These are phyloP conservation scores for Phrynocephalus forsythii DNA, from an alignment of 2,797 vertebrate genomes.

Conservation along the genomic window DNA sequence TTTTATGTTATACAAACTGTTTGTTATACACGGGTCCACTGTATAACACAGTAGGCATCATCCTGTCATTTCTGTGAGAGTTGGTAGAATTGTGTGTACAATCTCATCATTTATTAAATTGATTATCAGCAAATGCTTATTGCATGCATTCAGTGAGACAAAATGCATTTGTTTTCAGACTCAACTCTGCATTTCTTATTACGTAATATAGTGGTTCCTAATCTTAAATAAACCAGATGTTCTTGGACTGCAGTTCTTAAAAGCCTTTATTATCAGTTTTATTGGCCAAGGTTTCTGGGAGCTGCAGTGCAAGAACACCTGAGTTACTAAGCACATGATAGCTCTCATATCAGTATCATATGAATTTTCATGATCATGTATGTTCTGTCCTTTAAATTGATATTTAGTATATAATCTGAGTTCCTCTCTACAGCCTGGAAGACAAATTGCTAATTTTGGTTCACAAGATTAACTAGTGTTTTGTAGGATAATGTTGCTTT, in stretches of 20 bases:
- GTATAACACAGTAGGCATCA: not conserved
- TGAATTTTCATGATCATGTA: not conserved
- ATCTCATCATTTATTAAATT: not conserved
- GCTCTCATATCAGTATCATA: not conserved
- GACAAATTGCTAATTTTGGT: too few species aligned
- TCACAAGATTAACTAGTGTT: too few species aligned
- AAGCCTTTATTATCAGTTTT: too few species aligned
- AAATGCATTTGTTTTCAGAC: not conserved
- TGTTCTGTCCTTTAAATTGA: not conserved
- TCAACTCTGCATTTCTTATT: not conserved
- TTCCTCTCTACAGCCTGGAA: too few species aligned
- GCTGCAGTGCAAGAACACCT: too few species aligned
- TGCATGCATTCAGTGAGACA: not conserved
- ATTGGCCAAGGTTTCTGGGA: too few species aligned
- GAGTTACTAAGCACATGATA: too few species aligned
- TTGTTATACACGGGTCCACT: too few species aligned
- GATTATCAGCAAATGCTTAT: not conserved
- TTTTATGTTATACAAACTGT: too few species aligned
- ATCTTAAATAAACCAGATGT: too few species aligned
- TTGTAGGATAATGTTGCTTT: constrained; percentile 70
- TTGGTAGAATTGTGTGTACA: not conserved
- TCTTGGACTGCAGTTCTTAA: too few species aligned
- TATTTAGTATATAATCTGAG: not conserved
- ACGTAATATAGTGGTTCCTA: not conserved
- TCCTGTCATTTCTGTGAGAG: not conserved